Evolutionary conservation across 2,113 vertebrate genomes (phyloP).

Genomic region (Ia io): DNA sequence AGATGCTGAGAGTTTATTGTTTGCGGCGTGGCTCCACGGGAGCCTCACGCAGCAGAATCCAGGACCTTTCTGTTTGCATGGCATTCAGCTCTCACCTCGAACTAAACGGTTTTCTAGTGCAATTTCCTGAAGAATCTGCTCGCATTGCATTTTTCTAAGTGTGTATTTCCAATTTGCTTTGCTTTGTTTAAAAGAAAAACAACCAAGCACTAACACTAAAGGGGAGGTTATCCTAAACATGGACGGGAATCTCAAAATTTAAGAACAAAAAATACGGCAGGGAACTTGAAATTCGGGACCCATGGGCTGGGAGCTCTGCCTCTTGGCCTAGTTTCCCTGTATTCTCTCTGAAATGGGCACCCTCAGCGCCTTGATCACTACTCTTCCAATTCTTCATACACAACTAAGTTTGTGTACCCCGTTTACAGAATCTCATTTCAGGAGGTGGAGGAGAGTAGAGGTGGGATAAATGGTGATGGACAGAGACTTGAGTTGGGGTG

Average conservation of each 20-base stretch:
- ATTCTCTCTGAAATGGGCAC: not conserved
- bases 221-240: not conserved
- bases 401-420: not conserved
- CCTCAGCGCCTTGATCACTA: not conserved
- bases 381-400: not conserved
- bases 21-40: not conserved
- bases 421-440: not conserved
- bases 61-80: not conserved
- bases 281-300: not conserved
- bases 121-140: not conserved
- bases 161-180: not conserved
- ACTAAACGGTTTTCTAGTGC: not conserved
- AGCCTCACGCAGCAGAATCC: not conserved
- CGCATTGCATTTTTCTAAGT: not conserved
- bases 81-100: not conserved
- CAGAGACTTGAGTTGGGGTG: no score
- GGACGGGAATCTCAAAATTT: not conserved
- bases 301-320: rapidly evolving
- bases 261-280: not conserved
- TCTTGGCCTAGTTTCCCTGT: not conserved
- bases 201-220: not conserved
- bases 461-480: no score
- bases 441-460: not conserved
- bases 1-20: not conserved
- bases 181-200: not conserved